Evolutionary conservation across 2,113 vertebrate genomes (phyloP), one percentile per base, ranked within the genome.

Genomic region (Chelonoidis abingdonii): DNA sequence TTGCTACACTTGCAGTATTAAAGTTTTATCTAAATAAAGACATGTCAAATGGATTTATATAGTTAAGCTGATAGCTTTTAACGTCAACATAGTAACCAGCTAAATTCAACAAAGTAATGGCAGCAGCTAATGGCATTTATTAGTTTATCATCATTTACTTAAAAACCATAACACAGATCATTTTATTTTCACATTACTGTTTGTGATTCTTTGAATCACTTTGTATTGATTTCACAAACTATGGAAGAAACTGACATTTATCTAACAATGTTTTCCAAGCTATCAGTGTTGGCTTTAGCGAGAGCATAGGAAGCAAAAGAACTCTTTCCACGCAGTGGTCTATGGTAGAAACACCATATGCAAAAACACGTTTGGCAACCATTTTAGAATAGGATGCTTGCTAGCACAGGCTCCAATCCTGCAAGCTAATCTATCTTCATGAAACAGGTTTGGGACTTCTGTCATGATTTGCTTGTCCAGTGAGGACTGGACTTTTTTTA

Each of bases 11-110:
- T 98, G 98, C 98, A 98, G 99, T 99, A 99, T 99, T 99, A 99
- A 99, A 99, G 98, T 99, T 99, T 99, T 99, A 99, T 99, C 98
- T 98, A 99, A 99, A 99, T 99, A 99, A 99, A 99, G 99, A 99
- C 99, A 99, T 98, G 98, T 99, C 99, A 99, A 99, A 99, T 99
- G 99, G 99, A 99, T 99, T 99, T 99, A 99, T 99, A 99, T 98
- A 98, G 98, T 98, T 98, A 98, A 98, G 96, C 98, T 99, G 99
- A 99, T 99, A 99, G 98, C 98, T 98, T 98, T 97, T 98, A 97
- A 98, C 98, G 98, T 98, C 98, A 97, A 98, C 88, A 97, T 95
- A 97, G 84, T 97, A 98, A 97, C 97, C 96, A 97, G 98, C 97
- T 97, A 96, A 98, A 98, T 97, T 98, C 98, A 96, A 96, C 97